phyloP scores from a whole-genome alignment of 2,888 invertebrate genomes.

The Drosophila yooni region DNA sequence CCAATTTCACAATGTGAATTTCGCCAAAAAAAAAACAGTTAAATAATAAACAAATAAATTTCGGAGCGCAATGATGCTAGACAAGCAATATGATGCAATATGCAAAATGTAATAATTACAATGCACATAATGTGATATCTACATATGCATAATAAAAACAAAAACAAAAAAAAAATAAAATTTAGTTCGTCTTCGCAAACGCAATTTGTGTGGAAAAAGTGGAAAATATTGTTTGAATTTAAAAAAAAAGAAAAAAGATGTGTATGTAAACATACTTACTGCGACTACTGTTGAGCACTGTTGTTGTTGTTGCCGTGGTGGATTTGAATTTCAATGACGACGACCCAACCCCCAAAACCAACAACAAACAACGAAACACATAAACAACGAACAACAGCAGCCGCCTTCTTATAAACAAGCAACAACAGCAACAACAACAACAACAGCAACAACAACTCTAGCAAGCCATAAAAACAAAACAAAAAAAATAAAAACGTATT shows the following conservation, averaged over 20 bases:
- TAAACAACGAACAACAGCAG: slow-evolving; percentile 59
- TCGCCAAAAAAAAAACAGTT: slow-evolving; percentile 54
- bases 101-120: slow-evolving; percentile 39
- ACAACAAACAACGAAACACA: slow-evolving; percentile 65
- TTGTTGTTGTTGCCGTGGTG: slow-evolving; percentile 64
- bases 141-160: not conserved
- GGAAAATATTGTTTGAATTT: slow-evolving; percentile 42
- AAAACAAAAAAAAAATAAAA: slow-evolving; percentile 10
- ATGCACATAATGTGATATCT: slow-evolving; percentile 44
- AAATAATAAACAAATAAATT: slow-evolving; percentile 27
- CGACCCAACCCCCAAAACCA: slow-evolving; percentile 4
- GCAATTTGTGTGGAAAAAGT: slow-evolving; percentile 85
- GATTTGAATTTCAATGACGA: slow-evolving; percentile 41
- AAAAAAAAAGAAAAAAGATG: slow-evolving; percentile 3
- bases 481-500: slow-evolving; percentile 80
- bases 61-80: slow-evolving; percentile 42
- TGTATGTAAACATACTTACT: slow-evolving; percentile 46
- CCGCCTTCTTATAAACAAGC: slow-evolving; percentile 31
- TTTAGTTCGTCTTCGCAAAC: slow-evolving; percentile 59
- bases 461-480: slow-evolving; percentile 65
- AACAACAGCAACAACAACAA: slow-evolving; percentile 46
- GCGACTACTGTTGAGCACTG: slow-evolving; percentile 69
- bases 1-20: slow-evolving; percentile 76
- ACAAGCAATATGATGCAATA: slow-evolving; percentile 28
- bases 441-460: slow-evolving; percentile 17